Evolutionary conservation across 2,113 vertebrate species (phyloP).

Genomic region (Rhadina sibilatrix): DNA sequence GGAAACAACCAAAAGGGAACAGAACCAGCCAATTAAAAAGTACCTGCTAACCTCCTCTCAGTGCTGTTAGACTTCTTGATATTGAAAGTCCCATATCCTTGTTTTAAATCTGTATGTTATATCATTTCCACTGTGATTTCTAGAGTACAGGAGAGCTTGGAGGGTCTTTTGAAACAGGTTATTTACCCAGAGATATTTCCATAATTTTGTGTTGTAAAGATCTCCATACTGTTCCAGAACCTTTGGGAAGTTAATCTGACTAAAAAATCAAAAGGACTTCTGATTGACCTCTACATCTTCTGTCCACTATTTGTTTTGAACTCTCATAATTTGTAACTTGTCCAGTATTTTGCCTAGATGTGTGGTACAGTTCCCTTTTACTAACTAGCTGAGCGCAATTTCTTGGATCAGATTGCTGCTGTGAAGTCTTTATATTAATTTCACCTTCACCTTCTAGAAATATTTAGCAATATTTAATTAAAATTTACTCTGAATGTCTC

Average conservation of each 20-base stretch:
- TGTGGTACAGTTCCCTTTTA: neutral
- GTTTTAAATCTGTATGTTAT: neutral
- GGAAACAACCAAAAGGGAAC: neutral
- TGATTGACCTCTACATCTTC: neutral
- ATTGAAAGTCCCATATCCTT: neutral
- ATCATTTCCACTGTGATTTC: neutral
- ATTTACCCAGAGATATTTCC: neutral
- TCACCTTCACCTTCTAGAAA: slow-evolving; percentile 14
- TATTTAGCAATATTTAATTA: slow-evolving; percentile 13
- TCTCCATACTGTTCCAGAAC: neutral
- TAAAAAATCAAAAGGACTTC: neutral
- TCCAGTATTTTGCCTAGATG: neutral
- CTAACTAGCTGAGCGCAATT: neutral
- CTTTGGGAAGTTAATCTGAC: neutral
- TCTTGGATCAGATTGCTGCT: neutral
- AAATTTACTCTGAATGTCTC: neutral
- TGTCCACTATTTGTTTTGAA: neutral
- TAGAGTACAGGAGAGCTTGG: neutral
- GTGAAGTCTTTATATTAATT: neutral
- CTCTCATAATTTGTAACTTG: neutral
- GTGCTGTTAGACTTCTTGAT: neutral
- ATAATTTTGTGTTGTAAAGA: neutral
- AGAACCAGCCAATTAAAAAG: neutral
- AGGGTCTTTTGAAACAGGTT: neutral
- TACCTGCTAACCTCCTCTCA: neutral